Percentiles rank a stretch among this genome's conserved stretches.
phyloP scores from a whole-genome alignment of 2,888 invertebrate genomes.

The Hyposoter didymator region DNA sequence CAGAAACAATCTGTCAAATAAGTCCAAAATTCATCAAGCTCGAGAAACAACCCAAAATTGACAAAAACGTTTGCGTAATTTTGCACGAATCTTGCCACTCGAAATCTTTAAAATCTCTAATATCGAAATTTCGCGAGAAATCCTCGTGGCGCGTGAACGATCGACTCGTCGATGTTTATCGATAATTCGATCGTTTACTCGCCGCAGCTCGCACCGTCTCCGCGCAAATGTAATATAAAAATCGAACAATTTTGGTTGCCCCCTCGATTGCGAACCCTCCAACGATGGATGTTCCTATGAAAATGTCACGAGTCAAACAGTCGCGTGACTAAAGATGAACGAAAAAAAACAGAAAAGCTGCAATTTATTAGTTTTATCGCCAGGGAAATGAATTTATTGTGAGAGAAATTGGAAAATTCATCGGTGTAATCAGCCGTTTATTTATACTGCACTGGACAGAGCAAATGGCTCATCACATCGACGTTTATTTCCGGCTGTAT shows the following conservation, averaged over 20 bases:
- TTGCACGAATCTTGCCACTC: not conserved
- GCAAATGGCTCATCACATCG: not conserved
- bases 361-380: slow-evolving; percentile 13
- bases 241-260: too few relatives aligned
- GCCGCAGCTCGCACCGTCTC: too few relatives aligned
- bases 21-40: not conserved
- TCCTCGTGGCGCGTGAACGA: too few relatives aligned
- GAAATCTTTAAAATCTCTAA: not conserved
- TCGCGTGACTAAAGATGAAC: not conserved
- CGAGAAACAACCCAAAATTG: not conserved
- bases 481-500: not conserved
- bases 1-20: slow-evolving; percentile 38
- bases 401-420: not conserved
- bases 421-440: not conserved
- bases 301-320: not conserved
- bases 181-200: too few relatives aligned
- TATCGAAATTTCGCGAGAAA: too few relatives aligned
- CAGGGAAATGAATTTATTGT: slow-evolving; percentile 10
- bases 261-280: slow-evolving; percentile 5
- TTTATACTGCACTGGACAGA: too few relatives aligned
- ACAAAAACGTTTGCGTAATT: not conserved
- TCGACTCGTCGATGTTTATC: too few relatives aligned
- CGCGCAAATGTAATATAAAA: too few relatives aligned
- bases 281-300: slow-evolving; percentile 9
- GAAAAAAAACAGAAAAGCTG: not conserved